A percentile compares a stretch with the other conserved stretches of the same genome.
Conservation (phyloP, 37 sponge, comb jelly and placozoan genomes). For the Dysidea cf. avara region DNA sequence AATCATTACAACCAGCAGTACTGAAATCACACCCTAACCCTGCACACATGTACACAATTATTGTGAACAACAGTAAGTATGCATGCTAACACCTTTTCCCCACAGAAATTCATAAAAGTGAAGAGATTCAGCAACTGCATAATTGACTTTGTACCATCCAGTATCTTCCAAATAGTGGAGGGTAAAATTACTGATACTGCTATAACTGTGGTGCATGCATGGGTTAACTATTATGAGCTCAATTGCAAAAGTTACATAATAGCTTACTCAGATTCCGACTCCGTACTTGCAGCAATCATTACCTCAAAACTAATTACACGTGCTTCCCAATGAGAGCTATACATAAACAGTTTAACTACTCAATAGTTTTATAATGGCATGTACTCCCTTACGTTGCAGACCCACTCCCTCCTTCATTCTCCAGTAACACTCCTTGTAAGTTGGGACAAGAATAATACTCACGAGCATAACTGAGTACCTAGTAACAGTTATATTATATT, state of each 20-base stretch:
- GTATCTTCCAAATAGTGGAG: conserved; percentile 36
- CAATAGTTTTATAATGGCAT: no score
- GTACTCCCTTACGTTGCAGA: no score
- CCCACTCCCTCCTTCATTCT: no score
- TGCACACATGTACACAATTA: no score
- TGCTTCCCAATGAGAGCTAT: conserved; percentile 42
- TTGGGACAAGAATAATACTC: no score
- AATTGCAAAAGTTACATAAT: neutral
- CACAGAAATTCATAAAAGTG: conserved; percentile 14
- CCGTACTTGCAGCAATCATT: conserved; percentile 11
- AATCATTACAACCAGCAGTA: no score
- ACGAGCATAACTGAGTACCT: no score
- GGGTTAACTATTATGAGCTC: neutral
- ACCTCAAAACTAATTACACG: conserved; percentile 9
- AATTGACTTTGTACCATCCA: conserved; percentile 65
- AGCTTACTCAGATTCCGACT: conserved; percentile 4
- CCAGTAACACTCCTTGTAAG: no score
- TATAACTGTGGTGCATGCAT: conserved; percentile 16
- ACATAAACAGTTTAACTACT: no score
- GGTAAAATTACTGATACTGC: conserved; percentile 33
- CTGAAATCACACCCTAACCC: no score
- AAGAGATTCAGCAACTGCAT: conserved; percentile 16
- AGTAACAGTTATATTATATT: no score
- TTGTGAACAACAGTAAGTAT: no score
- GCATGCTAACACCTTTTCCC: conserved; percentile 29